These are phyloP conservation scores for Rhadina sibilatrix DNA, from an alignment of 2,113 vertebrate species.

Conservation along the genomic window DNA sequence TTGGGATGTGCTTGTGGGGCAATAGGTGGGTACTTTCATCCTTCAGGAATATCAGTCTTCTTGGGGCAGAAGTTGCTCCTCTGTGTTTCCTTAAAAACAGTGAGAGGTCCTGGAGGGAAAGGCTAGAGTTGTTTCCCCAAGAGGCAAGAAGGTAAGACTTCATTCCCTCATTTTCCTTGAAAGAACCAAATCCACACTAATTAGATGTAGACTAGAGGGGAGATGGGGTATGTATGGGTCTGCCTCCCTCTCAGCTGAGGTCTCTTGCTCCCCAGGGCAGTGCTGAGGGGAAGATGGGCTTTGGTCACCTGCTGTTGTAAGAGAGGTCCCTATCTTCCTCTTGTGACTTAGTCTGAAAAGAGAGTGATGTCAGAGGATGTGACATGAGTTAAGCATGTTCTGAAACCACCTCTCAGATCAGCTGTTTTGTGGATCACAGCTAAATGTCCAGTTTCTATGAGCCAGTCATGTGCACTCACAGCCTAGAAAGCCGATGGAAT, in stretches of 20 bases:
- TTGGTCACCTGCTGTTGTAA: not conserved
- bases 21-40: not conserved
- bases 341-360: not conserved
- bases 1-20: not conserved
- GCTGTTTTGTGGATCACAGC: not conserved
- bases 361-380: not conserved
- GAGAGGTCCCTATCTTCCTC: not conserved
- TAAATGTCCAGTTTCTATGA: not conserved
- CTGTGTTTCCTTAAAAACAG: not conserved
- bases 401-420: not conserved
- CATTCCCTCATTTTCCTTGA: not conserved
- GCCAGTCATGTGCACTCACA: not conserved
- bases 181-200: not conserved
- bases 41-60: not conserved
- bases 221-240: not conserved
- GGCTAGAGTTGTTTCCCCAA: not conserved
- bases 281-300: not conserved
- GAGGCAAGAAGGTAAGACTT: not conserved
- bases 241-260: not conserved
- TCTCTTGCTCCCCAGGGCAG: not conserved
- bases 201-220: not conserved
- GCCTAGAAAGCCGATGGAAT: too few species aligned
- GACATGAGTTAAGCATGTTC: not conserved
- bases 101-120: rapidly evolving
- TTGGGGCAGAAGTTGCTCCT: not conserved